A percentile compares a stretch with the other conserved stretches of the same genome.
phyloP scores from a whole-genome alignment of 2,888 invertebrate species.

The Actias luna region DNA sequence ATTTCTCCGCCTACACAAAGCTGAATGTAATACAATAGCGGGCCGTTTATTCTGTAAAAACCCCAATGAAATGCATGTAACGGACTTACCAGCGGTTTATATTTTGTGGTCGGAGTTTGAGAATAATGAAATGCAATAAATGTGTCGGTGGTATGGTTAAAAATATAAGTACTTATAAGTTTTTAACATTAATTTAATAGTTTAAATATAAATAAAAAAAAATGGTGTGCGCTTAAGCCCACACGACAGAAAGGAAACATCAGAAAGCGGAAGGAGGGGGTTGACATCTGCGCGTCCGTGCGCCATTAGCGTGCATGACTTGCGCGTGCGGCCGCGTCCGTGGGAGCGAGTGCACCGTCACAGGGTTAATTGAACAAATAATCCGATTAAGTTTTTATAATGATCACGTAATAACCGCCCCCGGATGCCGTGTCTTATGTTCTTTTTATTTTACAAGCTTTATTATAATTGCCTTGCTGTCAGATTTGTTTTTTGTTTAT shows the following conservation, averaged over 20 bases:
- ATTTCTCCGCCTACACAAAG: background rate
- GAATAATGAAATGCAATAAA: background rate
- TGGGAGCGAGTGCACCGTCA: slow-evolving; percentile 6
- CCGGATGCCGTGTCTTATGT: background rate
- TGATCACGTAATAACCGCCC: slow-evolving; percentile 10
- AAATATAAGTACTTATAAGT: too few relatives aligned
- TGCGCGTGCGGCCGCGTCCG: slow-evolving; percentile 33
- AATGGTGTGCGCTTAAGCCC: too few relatives aligned
- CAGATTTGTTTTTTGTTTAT: background rate
- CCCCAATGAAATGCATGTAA: background rate
- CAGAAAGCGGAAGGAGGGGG: slow-evolving; percentile 14
- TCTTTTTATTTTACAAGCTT: background rate
- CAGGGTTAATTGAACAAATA: slow-evolving; percentile 34
- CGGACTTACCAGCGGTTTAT: background rate
- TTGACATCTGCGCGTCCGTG: slow-evolving; percentile 22
- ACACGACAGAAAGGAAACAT: too few relatives aligned
- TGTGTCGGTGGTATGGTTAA: too few relatives aligned
- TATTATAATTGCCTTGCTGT: background rate
- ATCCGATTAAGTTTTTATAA: slow-evolving; percentile 41
- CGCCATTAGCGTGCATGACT: slow-evolving; percentile 50
- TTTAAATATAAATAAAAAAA: background rate
- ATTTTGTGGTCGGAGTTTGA: background rate
- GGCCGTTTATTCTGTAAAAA: background rate
- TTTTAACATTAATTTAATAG: too few relatives aligned
- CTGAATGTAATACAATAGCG: background rate